Evolutionary conservation across 1,140 invertebrate species (phyloP).

Genomic region (Macrotrachela quadricornifera): DNA sequence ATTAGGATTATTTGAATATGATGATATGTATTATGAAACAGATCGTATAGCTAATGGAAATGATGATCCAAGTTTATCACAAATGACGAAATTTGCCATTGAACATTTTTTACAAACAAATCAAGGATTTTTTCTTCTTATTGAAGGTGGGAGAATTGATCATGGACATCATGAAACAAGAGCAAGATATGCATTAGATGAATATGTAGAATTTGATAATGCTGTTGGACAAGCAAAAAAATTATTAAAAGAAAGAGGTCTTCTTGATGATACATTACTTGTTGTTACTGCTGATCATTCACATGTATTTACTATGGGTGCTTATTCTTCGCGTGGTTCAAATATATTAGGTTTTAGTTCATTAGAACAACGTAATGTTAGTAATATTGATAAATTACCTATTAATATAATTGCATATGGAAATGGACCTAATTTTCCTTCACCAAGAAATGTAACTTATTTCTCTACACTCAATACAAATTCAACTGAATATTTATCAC

Average conservation of each 20-base stretch:
- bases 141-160: constrained; percentile 62
- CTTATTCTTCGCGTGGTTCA: constrained; percentile 10
- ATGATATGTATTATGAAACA: constrained; percentile 50
- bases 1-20: constrained; percentile 44
- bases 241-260: constrained; percentile 1
- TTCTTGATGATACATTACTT: constrained; percentile 62
- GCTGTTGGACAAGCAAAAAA: constrained; percentile 26
- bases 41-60: constrained; percentile 35
- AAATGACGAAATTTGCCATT: constrained; percentile 68
- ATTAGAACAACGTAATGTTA: too few species aligned
- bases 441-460: neutral
- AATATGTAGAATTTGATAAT: constrained; percentile 52
- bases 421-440: constrained; percentile 25
- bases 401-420: too few species aligned
- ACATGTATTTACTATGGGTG: constrained; percentile 22
- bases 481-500: constrained; percentile 13
- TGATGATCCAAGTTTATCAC: constrained; percentile 41
- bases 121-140: constrained; percentile 64
- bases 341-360: constrained; percentile 14
- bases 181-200: constrained; percentile 51
- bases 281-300: constrained; percentile 74
- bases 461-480: too few species aligned
- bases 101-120: constrained; percentile 54
- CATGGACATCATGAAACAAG: constrained; percentile 59
- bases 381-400: too few species aligned